These are phyloP conservation scores for Eufriesea mexicana DNA, from an alignment of 1,140 invertebrate genomes.

Conservation along the genomic window DNA sequence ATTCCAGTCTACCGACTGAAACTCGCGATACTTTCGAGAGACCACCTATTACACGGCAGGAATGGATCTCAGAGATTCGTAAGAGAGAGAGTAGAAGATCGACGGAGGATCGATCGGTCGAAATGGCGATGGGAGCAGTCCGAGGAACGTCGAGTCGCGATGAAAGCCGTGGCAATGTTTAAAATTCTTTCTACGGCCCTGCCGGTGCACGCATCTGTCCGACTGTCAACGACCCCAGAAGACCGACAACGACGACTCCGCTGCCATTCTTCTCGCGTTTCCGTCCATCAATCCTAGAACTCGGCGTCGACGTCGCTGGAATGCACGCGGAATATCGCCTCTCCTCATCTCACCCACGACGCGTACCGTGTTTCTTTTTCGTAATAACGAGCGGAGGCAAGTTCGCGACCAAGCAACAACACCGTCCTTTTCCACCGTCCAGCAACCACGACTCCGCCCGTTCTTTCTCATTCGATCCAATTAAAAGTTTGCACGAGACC, in stretches of 20 bases:
- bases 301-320: conserved; percentile 35
- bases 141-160: not conserved
- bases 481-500: conserved; percentile 48
- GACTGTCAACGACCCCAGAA: conserved; percentile 54
- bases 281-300: conserved; percentile 59
- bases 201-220: conserved; percentile 45
- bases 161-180: not conserved
- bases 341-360: conserved; percentile 39
- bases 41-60: too few relatives aligned
- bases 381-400: conserved; percentile 29
- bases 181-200: conserved; percentile 27
- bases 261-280: conserved; percentile 61
- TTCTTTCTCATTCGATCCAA: conserved; percentile 33
- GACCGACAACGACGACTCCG: conserved; percentile 39
- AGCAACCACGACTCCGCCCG: not conserved
- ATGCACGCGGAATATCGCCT: conserved; percentile 50
- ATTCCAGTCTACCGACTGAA: too few relatives aligned
- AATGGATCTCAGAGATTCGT: too few relatives aligned
- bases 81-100: too few relatives aligned
- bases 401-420: not conserved
- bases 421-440: not conserved
- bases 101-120: not conserved
- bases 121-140: too few relatives aligned
- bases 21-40: too few relatives aligned
- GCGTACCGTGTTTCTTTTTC: conserved; percentile 26